phyloP scores from a whole-genome alignment of 2,797 vertebrate species.

The Geotrypetes seraphini region DNA sequence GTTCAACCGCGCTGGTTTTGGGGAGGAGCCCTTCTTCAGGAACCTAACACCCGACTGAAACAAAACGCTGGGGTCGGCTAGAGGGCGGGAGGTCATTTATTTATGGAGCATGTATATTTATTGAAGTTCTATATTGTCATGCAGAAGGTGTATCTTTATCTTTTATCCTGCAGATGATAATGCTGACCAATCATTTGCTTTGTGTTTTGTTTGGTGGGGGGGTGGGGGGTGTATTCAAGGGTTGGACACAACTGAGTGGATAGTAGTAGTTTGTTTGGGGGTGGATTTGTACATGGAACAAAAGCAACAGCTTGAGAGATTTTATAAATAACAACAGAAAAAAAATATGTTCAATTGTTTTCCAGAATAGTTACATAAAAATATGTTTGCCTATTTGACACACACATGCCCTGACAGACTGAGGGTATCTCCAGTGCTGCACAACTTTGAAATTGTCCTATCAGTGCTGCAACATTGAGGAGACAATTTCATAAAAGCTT shows the following conservation, averaged over 20 bases:
- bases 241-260: no score
- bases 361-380: not conserved
- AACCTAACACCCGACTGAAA: no score
- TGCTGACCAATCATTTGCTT: conserved; percentile 15
- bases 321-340: conserved; percentile 6
- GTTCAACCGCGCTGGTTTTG: no score
- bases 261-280: no score
- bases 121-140: conserved; percentile 13
- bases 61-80: no score
- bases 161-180: conserved; percentile 10
- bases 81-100: no score
- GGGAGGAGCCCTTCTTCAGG: no score
- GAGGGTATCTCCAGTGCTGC: not conserved
- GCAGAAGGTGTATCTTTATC: conserved; percentile 21
- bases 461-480: no score
- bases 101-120: conserved; percentile 8
- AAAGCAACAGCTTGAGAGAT: conserved; percentile 8
- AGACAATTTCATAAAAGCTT: no score
- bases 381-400: not conserved
- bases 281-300: no score
- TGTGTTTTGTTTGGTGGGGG: conserved; percentile 19
- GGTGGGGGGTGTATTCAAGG: no score
- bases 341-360: not conserved
- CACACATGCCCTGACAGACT: conserved; percentile 3
- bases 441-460: not conserved